Conservation (phyloP, 2,797 vertebrate genomes). For the Micromesistius poutassou region DNA sequence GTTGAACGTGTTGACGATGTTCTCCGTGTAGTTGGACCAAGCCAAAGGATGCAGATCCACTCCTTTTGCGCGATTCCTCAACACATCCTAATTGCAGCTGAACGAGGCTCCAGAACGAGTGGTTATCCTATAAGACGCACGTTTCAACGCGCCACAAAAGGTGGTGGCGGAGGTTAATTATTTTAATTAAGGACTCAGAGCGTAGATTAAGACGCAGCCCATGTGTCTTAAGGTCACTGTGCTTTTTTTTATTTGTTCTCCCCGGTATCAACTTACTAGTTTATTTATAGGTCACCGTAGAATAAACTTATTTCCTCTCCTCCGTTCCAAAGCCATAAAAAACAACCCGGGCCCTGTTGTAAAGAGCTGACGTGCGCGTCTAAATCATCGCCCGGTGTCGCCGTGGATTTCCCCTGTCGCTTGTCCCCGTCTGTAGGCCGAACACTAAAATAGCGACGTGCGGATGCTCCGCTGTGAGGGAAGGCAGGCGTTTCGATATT, state of each 20-base stretch:
- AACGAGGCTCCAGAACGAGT: no score
- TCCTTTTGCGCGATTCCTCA: no score
- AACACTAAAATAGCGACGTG: slow-evolving; percentile 59
- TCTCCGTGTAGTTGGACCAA: no score
- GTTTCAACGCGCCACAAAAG: no score
- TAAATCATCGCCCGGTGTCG: slow-evolving; percentile 53
- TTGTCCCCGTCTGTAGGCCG: slow-evolving; percentile 51
- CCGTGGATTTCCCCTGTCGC: slow-evolving; percentile 56
- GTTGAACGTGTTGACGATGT: no score
- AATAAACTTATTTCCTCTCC: slow-evolving; percentile 47
- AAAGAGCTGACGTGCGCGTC: slow-evolving; percentile 33
- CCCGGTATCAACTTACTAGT: slow-evolving; percentile 11
- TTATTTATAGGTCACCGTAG: slow-evolving; percentile 35
- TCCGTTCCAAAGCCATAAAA: slow-evolving; percentile 38
- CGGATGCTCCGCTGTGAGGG: slow-evolving; percentile 24
- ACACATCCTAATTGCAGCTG: no score
- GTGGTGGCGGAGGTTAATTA: no score
- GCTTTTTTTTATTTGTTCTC: not conserved
- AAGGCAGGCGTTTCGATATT: not conserved
- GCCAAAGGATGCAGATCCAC: no score
- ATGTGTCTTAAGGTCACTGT: no score
- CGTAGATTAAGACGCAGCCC: not conserved
- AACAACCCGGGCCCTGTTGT: slow-evolving; percentile 34
- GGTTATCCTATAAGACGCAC: no score
- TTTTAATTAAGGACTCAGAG: no score